A percentile compares a stretch with the other conserved stretches of the same genome.
Evolutionary conservation across 2,888 invertebrate genomes (phyloP).

Genomic region (Pyrrhia umbra): DNA sequence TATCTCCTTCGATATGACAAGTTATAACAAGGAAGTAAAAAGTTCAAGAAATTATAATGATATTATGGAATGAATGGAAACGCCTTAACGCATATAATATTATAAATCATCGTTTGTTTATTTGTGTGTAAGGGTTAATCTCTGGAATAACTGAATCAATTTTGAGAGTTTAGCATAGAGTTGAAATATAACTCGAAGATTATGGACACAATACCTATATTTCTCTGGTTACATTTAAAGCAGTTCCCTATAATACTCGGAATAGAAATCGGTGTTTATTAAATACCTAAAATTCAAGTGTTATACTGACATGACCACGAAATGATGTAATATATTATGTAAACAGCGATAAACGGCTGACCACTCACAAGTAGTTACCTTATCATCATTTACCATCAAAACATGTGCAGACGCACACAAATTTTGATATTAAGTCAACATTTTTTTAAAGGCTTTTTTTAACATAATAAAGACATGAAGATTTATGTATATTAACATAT

Average conservation of each 20-base stretch:
- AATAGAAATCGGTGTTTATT: no score
- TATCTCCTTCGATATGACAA: slow-evolving; percentile 12
- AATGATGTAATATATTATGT: background rate
- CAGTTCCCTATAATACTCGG: no score
- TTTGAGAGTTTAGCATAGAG: no score
- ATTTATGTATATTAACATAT: slow-evolving; percentile 54
- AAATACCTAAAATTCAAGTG: no score
- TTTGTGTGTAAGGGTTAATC: no score
- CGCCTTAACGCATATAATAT: no score
- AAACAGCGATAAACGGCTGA: slow-evolving; percentile 2
- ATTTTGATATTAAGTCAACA: slow-evolving; percentile 39
- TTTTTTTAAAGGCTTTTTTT: slow-evolving; percentile 55
- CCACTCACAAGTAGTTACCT: slow-evolving; percentile 22
- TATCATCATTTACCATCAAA: slow-evolving; percentile 40
- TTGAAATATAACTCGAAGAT: no score
- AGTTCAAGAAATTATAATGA: slow-evolving; percentile 1
- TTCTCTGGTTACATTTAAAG: no score
- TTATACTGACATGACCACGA: background rate
- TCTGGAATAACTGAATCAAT: no score
- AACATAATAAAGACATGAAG: slow-evolving; percentile 53
- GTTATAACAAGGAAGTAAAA: slow-evolving; percentile 16
- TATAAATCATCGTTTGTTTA: no score
- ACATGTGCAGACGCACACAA: slow-evolving; percentile 46
- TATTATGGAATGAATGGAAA: background rate
- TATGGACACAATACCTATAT: no score